These are phyloP conservation scores for Megalurothrips usitatus DNA, from an alignment of 2,888 invertebrate genomes.

Conservation along the genomic window DNA sequence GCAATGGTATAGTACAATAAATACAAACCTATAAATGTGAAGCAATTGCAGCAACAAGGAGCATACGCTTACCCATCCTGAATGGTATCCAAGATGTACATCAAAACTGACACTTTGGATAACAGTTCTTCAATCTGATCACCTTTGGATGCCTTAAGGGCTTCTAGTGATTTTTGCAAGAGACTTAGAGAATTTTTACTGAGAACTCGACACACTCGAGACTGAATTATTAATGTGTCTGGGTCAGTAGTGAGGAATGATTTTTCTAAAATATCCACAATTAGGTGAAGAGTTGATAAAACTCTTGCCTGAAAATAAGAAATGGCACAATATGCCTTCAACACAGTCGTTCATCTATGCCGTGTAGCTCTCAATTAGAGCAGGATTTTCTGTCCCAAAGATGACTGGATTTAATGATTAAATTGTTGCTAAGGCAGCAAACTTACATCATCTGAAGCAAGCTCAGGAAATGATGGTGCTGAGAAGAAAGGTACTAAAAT, in stretches of 20 bases:
- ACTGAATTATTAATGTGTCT: background rate
- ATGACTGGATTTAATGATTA: too few species aligned
- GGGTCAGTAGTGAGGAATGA: background rate
- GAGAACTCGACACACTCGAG: background rate
- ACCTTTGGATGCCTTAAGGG: background rate
- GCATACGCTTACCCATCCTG: background rate
- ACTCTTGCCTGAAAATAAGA: background rate
- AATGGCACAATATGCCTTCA: background rate
- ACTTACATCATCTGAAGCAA: background rate
- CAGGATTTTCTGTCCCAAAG: too few species aligned
- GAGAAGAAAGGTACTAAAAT: slow-evolving; percentile 8
- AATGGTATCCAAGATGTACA: background rate
- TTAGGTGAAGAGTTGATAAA: background rate
- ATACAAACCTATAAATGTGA: too few species aligned
- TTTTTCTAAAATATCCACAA: background rate
- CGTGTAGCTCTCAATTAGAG: too few species aligned
- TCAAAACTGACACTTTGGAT: background rate
- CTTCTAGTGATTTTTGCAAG: background rate
- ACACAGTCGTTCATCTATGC: background rate
- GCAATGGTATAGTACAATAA: too few species aligned
- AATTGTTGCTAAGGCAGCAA: background rate
- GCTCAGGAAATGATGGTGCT: background rate
- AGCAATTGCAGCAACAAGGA: too few species aligned
- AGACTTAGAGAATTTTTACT: background rate
- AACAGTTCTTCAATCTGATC: background rate